These are phyloP conservation scores for Bucco capensis DNA, from an alignment of 2,113 vertebrate species.

Conservation along the genomic window DNA sequence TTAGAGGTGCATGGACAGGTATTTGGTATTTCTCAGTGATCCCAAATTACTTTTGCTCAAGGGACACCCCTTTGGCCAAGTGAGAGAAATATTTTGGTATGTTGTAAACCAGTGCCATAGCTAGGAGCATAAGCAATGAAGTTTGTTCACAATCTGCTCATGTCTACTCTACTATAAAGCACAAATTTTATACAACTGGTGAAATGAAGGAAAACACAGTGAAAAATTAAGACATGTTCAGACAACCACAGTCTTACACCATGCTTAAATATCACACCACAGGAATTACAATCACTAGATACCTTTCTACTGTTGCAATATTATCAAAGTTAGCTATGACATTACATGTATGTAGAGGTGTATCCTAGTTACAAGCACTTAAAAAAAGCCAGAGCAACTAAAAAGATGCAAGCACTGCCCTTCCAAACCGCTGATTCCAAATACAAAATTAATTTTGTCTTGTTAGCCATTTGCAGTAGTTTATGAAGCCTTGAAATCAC, in stretches of 20 bases:
- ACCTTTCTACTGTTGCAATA: neutral
- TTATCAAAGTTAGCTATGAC: neutral
- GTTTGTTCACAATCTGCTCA: too few relatives aligned
- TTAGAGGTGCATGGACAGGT: neutral
- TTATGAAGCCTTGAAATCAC: neutral
- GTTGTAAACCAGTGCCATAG: neutral
- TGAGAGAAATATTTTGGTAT: neutral
- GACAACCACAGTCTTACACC: neutral
- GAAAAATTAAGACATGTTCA: neutral
- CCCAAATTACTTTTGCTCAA: neutral
- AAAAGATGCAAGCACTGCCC: neutral
- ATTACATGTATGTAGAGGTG: neutral
- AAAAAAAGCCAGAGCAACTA: neutral
- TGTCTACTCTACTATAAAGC: neutral
- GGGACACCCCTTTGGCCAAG: neutral
- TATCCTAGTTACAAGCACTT: neutral
- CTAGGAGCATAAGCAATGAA: neutral
- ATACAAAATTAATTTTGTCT: conserved; percentile 32
- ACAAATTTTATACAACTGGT: neutral
- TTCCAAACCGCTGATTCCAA: conserved; percentile 35
- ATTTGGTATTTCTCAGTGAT: neutral
- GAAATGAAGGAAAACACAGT: neutral
- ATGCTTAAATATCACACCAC: neutral
- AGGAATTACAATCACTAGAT: neutral
- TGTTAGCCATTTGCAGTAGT: neutral